These are phyloP conservation scores for Latrodectus elegans DNA, from an alignment of 2,888 invertebrate species.

Conservation along the genomic window DNA sequence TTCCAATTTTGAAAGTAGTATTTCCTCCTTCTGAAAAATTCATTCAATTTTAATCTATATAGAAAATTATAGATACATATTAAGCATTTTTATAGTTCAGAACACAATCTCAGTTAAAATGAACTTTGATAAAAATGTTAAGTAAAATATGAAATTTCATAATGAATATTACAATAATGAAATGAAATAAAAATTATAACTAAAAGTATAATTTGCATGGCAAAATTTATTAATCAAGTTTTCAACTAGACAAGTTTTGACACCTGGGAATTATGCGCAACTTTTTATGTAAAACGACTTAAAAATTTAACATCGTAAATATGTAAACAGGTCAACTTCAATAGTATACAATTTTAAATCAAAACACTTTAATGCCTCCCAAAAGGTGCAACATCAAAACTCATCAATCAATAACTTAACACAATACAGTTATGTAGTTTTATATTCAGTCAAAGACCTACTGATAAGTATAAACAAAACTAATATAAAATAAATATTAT, in stretches of 20 bases:
- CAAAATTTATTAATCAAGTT: slow-evolving; percentile 68
- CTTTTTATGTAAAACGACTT: slow-evolving; percentile 66
- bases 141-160: too few relatives aligned
- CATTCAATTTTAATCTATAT: too few relatives aligned
- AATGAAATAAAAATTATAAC: too few relatives aligned
- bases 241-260: slow-evolving; percentile 66
- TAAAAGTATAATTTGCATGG: slow-evolving; percentile 18
- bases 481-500: slow-evolving; percentile 52
- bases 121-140: too few relatives aligned
- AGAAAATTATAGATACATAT: too few relatives aligned
- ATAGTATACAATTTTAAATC: slow-evolving; percentile 56
- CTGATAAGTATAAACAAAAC: slow-evolving; percentile 52
- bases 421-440: slow-evolving; percentile 17
- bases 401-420: slow-evolving; percentile 51
- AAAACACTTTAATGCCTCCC: slow-evolving; percentile 47
- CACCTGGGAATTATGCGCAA: slow-evolving; percentile 63
- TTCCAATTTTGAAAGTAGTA: too few relatives aligned
- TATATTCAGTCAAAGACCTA: slow-evolving; percentile 30
- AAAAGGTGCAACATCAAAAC: slow-evolving; percentile 20
- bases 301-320: slow-evolving; percentile 66
- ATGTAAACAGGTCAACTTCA: slow-evolving; percentile 66
- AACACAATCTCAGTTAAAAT: too few relatives aligned
- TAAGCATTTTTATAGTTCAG: too few relatives aligned
- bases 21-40: too few relatives aligned
- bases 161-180: too few relatives aligned